Evolutionary conservation across 1,140 invertebrate genomes (phyloP).

Genomic region (Leptestheria dahalacensis): DNA sequence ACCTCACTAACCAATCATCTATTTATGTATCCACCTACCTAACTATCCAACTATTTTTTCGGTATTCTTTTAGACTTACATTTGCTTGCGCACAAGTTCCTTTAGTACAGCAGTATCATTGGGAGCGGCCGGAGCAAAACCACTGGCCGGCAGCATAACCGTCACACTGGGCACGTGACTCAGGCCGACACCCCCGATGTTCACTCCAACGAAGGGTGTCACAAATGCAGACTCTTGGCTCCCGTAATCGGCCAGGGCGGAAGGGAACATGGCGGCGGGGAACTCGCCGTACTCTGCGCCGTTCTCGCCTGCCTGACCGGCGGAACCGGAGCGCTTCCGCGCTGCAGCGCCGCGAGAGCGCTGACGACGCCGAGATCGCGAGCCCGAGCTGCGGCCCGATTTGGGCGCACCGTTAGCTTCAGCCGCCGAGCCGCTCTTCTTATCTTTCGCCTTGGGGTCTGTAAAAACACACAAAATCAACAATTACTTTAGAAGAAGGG

Average conservation of each 20-base stretch:
- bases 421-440: background rate
- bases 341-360: conserved; percentile 1
- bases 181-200: conserved; percentile 10
- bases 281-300: conserved; percentile 7
- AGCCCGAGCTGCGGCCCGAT: conserved; percentile 3
- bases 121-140: background rate
- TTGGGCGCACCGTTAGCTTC: background rate
- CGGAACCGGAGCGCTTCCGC: conserved; percentile 3
- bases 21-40: too few species aligned
- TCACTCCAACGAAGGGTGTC: conserved; percentile 20
- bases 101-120: conserved; percentile 8
- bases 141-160: conserved; percentile 4
- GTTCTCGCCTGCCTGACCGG: background rate
- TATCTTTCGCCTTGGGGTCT: background rate
- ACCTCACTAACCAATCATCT: too few species aligned
- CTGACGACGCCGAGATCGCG: conserved; percentile 10
- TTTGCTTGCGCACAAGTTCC: conserved; percentile 14
- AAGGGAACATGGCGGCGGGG: conserved; percentile 16
- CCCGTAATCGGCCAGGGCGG: conserved; percentile 14
- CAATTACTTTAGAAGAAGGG: too few species aligned
- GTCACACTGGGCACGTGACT: conserved; percentile 10
- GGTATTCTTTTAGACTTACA: conserved; percentile 6
- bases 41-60: too few species aligned
- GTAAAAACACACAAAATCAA: too few species aligned
- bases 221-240: conserved; percentile 19